Conservation (phyloP, 2,113 vertebrate genomes). For the Larimichthys polyactis region DNA sequence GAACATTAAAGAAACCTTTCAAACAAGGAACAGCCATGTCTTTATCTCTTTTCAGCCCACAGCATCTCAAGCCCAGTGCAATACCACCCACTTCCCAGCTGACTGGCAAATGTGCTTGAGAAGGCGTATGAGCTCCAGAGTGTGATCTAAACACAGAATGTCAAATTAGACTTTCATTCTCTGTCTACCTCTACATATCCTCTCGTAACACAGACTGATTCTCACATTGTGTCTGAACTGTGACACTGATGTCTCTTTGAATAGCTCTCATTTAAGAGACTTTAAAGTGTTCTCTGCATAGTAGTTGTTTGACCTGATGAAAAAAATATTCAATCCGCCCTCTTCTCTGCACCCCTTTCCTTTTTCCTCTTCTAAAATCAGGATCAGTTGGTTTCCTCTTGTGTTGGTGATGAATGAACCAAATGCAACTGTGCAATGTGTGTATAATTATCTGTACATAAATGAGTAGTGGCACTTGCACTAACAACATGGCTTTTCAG, state of each 20-base stretch:
- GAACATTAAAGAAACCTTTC: conserved; percentile 16
- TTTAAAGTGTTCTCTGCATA: background rate
- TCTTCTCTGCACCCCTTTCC: background rate
- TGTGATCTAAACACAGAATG: conserved; percentile 45
- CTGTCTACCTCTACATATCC: conserved; percentile 2
- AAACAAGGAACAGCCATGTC: conserved; percentile 30
- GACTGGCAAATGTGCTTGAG: conserved; percentile 54
- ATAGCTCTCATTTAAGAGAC: conserved; percentile 2
- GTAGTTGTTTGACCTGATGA: background rate
- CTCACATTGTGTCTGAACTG: conserved; percentile 2
- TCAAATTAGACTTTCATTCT: conserved; percentile 39
- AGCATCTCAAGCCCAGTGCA: conserved; percentile 35
- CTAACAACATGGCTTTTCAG: background rate
- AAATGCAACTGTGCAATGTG: background rate
- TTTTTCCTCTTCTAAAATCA: background rate
- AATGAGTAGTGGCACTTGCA: background rate
- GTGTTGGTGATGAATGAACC: conserved; percentile 2
- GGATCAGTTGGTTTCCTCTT: background rate
- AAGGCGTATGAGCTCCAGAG: conserved; percentile 26
- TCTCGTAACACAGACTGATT: background rate
- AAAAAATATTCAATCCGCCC: background rate
- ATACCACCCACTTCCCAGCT: conserved; percentile 68
- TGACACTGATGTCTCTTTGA: background rate
- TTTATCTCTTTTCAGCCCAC: conserved; percentile 48
- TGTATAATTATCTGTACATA: background rate